phyloP scores from a whole-genome alignment of 2,888 invertebrate species.

The Drosophila paramelanica region DNA sequence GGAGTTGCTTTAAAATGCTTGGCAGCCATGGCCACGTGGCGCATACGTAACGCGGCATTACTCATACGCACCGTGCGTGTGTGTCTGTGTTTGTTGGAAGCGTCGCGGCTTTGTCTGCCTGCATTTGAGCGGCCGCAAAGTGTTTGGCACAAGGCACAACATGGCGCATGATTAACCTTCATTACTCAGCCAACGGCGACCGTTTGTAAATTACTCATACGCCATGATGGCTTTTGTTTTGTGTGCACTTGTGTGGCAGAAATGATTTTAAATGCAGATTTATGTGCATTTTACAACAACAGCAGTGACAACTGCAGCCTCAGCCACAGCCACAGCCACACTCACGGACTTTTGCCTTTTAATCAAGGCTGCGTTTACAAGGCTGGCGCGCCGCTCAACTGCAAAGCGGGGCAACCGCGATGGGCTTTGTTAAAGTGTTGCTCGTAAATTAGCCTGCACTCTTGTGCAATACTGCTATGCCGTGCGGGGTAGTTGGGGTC shows the following conservation, averaged over 20 bases:
- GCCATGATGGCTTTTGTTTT: conserved; percentile 52
- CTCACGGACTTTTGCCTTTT: conserved; percentile 63
- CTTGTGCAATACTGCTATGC: conserved; percentile 3
- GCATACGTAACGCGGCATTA: conserved; percentile 67
- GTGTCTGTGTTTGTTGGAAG: conserved; percentile 22
- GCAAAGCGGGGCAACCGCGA: conserved; percentile 47
- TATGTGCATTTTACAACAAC: conserved; percentile 69
- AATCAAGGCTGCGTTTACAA: conserved; percentile 63
- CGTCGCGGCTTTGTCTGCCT: conserved; percentile 33
- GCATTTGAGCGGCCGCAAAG: conserved; percentile 42
- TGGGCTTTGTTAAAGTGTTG: conserved; percentile 48
- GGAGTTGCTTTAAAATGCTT: conserved; percentile 7
- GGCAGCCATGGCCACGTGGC: conserved; percentile 58
- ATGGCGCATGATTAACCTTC: conserved; percentile 73
- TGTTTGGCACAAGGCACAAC: conserved; percentile 58
- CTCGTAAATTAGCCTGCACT: conserved; percentile 47
- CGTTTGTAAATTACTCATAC: conserved; percentile 67
- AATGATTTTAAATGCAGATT: conserved; percentile 76
- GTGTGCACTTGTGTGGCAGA: conserved; percentile 63
- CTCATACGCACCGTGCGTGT: conserved; percentile 64
- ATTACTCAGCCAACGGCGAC: conserved; percentile 47
- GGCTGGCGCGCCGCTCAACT: conserved; percentile 47
- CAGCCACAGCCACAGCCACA: conserved; percentile 19
- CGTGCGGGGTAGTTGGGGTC: not conserved
- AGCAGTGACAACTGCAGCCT: conserved; percentile 54